Evolutionary conservation across 92 coral and sea anemone genomes (phyloP).

Genomic region (Diadumene lineata): DNA sequence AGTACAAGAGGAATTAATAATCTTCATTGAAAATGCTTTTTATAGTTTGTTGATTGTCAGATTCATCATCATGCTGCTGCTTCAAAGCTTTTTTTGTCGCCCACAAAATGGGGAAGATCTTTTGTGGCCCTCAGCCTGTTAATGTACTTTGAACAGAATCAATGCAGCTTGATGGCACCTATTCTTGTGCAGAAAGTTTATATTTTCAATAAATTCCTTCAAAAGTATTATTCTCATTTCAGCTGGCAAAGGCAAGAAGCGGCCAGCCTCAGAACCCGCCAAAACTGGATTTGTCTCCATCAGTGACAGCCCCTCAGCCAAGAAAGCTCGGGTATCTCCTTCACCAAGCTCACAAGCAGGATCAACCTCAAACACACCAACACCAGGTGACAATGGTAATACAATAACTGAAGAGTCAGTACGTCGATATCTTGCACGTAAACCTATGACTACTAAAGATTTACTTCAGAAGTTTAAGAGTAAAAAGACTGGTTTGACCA

Average conservation of each 20-base stretch:
- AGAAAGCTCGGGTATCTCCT: constrained; percentile 79
- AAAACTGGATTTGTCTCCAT: constrained; percentile 38
- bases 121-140: too few species aligned
- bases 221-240: background rate
- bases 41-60: too few species aligned
- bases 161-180: too few species aligned
- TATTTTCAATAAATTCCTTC: too few species aligned
- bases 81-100: too few species aligned
- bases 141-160: too few species aligned
- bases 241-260: constrained; percentile 73
- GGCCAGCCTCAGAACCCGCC: constrained; percentile 74
- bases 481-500: constrained; percentile 88
- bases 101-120: too few species aligned
- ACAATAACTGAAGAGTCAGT: constrained; percentile 97
- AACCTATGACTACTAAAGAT: constrained; percentile 99
- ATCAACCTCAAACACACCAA: constrained; percentile 81
- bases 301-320: constrained; percentile 66
- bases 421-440: constrained; percentile 88
- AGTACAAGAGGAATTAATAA: constrained; percentile 54
- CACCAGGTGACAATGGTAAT: constrained; percentile 70
- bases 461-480: constrained; percentile 90
- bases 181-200: too few species aligned
- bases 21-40: too few species aligned
- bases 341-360: constrained; percentile 68
- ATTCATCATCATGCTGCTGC: too few species aligned